Percentiles rank a stretch among this genome's conserved stretches.
These are phyloP conservation scores for Ramphastos sulfuratus DNA, from an alignment of 2,113 vertebrate species.

Conservation along the genomic window DNA sequence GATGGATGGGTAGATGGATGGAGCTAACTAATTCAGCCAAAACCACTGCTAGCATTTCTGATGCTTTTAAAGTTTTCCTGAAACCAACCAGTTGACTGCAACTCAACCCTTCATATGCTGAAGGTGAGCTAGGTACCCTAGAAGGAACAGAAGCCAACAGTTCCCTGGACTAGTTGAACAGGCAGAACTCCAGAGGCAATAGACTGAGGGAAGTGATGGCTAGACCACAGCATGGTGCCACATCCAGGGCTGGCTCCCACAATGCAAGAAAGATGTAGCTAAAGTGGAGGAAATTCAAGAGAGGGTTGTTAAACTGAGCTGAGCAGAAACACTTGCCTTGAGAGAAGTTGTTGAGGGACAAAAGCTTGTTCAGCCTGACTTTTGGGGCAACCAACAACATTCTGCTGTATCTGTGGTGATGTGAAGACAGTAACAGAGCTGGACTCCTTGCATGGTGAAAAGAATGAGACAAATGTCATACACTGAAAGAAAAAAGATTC, in stretches of 20 bases:
- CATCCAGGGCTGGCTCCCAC: too few relatives aligned
- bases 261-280: background rate
- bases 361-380: background rate
- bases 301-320: background rate
- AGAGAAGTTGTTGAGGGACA: background rate
- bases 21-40: background rate
- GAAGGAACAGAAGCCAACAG: background rate
- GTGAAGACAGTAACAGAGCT: background rate
- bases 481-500: background rate
- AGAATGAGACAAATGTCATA: background rate
- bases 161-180: background rate
- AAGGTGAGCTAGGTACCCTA: background rate
- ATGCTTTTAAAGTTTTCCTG: background rate
- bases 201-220: background rate
- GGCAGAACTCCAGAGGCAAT: background rate
- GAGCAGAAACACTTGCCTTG: accelerated
- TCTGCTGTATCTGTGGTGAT: background rate
- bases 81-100: background rate
- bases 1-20: too few relatives aligned
- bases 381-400: background rate
- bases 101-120: background rate
- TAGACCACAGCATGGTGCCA: background rate
- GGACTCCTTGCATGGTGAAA: background rate
- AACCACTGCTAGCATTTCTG: background rate
- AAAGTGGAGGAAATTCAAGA: background rate